Conservation (phyloP, 2,888 invertebrate genomes). For the Ceriagrion tenellum region DNA sequence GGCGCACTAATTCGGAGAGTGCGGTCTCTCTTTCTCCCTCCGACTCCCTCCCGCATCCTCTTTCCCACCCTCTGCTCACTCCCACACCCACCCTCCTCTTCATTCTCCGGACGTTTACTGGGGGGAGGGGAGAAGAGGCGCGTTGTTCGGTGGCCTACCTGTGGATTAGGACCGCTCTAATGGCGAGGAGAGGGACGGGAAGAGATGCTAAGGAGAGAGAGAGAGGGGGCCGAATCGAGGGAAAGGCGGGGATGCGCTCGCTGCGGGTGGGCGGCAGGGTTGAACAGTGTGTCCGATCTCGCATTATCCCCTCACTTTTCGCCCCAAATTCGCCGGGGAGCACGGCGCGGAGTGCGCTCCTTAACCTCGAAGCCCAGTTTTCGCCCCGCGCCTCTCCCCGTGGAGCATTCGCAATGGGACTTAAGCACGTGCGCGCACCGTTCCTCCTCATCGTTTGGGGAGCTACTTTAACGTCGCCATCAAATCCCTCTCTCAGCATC, state of each 20-base stretch:
- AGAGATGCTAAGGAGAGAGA: background rate
- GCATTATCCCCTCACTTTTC: conserved; percentile 44
- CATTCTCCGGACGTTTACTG: background rate
- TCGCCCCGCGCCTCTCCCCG: background rate
- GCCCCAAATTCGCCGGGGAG: conserved; percentile 51
- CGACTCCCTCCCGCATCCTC: background rate
- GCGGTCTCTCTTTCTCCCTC: conserved; percentile 4
- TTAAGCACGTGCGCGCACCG: conserved; percentile 49
- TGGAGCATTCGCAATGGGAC: conserved; percentile 38
- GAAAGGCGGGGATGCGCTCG: background rate
- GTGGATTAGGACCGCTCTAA: conserved; percentile 61
- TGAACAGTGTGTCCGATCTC: conserved; percentile 51
- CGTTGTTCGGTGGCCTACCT: conserved; percentile 43
- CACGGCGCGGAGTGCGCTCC: conserved; percentile 47
- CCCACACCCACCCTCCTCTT: background rate
- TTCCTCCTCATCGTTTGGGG: conserved; percentile 37
- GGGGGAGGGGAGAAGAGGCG: too few species aligned
- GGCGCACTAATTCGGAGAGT: conserved; percentile 56
- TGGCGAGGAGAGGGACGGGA: background rate
- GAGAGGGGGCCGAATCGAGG: background rate
- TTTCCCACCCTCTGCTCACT: background rate
- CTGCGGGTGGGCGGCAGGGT: background rate
- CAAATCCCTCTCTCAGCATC: conserved; percentile 45
- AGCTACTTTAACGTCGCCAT: conserved; percentile 61
- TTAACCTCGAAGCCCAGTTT: conserved; percentile 65